Conservation (phyloP, 2,113 vertebrate species). For the Stictonetta naevosa region DNA sequence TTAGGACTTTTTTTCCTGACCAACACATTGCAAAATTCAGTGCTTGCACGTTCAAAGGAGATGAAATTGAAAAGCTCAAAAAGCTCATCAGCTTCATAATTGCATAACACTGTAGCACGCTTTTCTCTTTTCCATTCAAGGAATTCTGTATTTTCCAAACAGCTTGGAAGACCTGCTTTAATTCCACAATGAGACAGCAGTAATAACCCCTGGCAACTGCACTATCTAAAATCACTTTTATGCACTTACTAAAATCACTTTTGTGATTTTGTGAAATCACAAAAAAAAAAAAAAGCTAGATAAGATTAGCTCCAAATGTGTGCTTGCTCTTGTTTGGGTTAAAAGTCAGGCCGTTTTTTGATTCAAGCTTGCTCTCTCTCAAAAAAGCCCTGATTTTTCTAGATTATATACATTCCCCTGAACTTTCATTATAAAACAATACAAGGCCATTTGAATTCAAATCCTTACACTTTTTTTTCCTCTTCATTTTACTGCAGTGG, state of each 20-base stretch:
- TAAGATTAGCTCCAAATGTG: not conserved
- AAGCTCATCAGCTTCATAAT: not conserved
- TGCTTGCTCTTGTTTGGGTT: not conserved
- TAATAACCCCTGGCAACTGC: not conserved
- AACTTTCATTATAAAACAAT: not conserved
- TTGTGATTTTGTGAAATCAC: too few species aligned
- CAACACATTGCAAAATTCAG: not conserved
- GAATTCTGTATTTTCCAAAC: not conserved
- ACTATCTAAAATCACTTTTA: too few species aligned
- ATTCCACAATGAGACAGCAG: not conserved
- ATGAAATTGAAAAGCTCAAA: not conserved
- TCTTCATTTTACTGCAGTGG: not conserved
- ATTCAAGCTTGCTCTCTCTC: accelerated
- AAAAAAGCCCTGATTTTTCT: not conserved
- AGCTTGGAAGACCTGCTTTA: not conserved
- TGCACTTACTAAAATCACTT: too few species aligned
- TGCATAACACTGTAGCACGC: not conserved
- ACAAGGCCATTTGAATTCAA: not conserved
- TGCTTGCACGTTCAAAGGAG: not conserved
- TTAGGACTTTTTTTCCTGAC: not conserved
- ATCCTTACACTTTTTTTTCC: not conserved
- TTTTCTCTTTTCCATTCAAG: not conserved
- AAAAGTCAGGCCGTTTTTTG: not conserved
- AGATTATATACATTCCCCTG: not conserved
- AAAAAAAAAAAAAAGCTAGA: too few species aligned